Evolutionary conservation across 2,888 invertebrate genomes (phyloP).

Genomic region (Colostygia pectinataria): DNA sequence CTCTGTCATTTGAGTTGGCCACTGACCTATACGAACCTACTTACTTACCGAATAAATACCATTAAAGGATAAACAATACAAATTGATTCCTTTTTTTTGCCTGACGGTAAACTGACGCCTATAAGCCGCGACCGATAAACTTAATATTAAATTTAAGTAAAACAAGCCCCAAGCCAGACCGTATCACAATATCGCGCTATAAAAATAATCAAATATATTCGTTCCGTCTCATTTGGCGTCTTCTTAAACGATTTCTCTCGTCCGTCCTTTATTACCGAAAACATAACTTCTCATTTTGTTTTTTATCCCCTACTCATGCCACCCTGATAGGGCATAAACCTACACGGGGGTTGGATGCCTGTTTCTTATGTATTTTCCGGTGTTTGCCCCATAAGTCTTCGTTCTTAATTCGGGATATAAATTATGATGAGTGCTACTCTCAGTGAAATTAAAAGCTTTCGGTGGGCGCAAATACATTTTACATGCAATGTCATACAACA

Average conservation of each 20-base stretch:
- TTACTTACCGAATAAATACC: slow-evolving; percentile 7
- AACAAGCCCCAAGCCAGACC: slow-evolving; percentile 65
- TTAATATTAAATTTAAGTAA: slow-evolving; percentile 72
- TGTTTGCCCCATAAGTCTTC: slow-evolving; percentile 38
- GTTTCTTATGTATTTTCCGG: slow-evolving; percentile 70
- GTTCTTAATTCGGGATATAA: slow-evolving; percentile 33
- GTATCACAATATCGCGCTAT: slow-evolving; percentile 79
- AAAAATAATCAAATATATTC: slow-evolving; percentile 83
- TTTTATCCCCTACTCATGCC: slow-evolving; percentile 79
- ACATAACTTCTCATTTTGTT: slow-evolving; percentile 83
- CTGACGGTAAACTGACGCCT: slow-evolving; percentile 37
- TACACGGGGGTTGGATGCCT: slow-evolving; percentile 72
- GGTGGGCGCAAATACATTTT: neutral
- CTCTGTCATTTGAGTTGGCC: no score
- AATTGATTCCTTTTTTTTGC: slow-evolving; percentile 7
- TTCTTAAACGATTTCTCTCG: slow-evolving; percentile 83
- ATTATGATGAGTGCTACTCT: slow-evolving; percentile 30
- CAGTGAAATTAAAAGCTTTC: slow-evolving; percentile 22
- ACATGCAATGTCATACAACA: neutral
- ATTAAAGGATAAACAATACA: slow-evolving; percentile 10
- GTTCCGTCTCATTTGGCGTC: slow-evolving; percentile 82
- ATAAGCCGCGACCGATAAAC: slow-evolving; percentile 54
- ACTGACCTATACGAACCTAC: no score
- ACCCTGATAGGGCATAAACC: slow-evolving; percentile 63
- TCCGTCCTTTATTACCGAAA: slow-evolving; percentile 82